Base-by-base conservation (phyloP, 2,888 invertebrate genomes). In the Anagyrus pseudococci region DNA sequence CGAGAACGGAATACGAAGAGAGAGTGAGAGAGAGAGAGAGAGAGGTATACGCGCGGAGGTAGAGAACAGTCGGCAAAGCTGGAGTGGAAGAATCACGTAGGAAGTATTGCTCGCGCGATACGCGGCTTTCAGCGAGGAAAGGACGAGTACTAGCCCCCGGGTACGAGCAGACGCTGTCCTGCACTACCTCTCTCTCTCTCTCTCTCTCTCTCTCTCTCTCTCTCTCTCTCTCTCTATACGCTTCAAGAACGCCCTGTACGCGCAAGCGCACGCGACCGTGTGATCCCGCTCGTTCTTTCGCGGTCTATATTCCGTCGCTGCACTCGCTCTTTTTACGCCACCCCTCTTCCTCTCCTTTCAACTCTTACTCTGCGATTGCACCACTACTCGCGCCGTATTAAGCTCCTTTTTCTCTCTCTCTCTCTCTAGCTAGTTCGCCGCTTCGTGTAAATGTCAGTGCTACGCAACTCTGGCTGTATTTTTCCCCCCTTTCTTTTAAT, bases 71-170 rank as follows among this genome's bases (percentile, higher is more conserved):
- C 46, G 8, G 41, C 40, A 53, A 53, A 55, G 62, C 47, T 59
- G 62, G 57, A 37, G 33, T 7, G 41, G 54, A 47, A 53, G 58
- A 68, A 55, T 57, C 57, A 58, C 40, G 50, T 23, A 55, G 33
- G 40, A 62, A 56, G 56, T 61, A 61, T 61, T 53, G 58, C 53
- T 17, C 22, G 44, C 57, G 53, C 47, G 58, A 62, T 57, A 54
- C 62, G 62, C 29, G 55, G 68, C 70, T 72, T 72, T 73, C 73
- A 73, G 52, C 68, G 33, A 41, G 60, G 49, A 49, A 71, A 70
- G 70, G 68, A 56, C 44, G 61, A 46, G 20, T 25, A 37, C 15
- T 4, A 54, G 54, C 60, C 60, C 46, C 26, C 47, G 19, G 60
- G 26, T n/a, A 48, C 33, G n/a, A n/a, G 10, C 22, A 60, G 60